phyloP scores from a whole-genome alignment of 2,888 invertebrate genomes.

The Pocota personata region DNA sequence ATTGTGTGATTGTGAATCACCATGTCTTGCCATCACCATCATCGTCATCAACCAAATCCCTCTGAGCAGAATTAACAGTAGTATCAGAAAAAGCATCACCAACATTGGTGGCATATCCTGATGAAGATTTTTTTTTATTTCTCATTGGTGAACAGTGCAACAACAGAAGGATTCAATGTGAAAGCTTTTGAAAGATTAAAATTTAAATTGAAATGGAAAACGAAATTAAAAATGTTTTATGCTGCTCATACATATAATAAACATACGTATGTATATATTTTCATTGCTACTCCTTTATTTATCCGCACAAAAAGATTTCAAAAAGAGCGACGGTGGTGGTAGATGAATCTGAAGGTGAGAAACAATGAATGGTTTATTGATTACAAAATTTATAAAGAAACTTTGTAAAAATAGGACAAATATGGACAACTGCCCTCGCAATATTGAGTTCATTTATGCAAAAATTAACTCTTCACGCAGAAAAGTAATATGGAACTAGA shows the following conservation, averaged over 20 bases:
- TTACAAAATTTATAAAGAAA: background rate
- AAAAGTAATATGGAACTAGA: too few species aligned
- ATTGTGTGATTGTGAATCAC: constrained; percentile 58
- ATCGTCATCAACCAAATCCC: constrained; percentile 10
- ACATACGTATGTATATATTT: background rate
- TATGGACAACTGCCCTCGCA: too few species aligned
- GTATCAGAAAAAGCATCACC: constrained; percentile 59
- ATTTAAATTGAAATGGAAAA: constrained; percentile 72
- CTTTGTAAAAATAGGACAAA: too few species aligned
- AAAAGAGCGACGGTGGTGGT: background rate
- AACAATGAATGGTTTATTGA: constrained; percentile 9
- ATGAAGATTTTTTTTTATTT: constrained; percentile 40
- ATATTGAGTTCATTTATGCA: too few species aligned
- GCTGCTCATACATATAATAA: constrained; percentile 13
- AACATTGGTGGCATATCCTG: constrained; percentile 64
- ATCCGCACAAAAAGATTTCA: background rate
- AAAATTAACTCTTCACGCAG: too few species aligned
- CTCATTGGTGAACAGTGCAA: constrained; percentile 56
- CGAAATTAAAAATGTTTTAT: constrained; percentile 66
- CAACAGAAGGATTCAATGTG: constrained; percentile 62
- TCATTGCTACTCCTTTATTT: background rate
- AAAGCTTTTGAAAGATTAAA: constrained; percentile 73
- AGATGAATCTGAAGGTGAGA: background rate
- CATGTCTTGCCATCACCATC: constrained; percentile 34
- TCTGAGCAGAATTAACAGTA: background rate